A percentile compares a stretch with the other conserved stretches of the same genome.
Conservation (phyloP, 2,888 invertebrate species). For the Nemotelus pantherinus region DNA sequence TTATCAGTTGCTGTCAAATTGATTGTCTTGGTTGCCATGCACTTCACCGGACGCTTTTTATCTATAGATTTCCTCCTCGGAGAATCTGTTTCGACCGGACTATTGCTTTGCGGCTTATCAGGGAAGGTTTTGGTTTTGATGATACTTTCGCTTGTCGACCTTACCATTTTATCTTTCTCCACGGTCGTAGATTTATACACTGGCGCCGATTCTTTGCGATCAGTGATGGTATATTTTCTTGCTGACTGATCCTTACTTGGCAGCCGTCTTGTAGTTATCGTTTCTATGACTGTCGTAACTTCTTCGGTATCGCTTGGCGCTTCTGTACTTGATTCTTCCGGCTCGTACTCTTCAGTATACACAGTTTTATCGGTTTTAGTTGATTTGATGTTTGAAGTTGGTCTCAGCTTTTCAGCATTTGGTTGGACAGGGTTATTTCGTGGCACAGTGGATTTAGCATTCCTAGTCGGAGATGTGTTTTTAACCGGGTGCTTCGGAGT, state of each 20-base stretch:
- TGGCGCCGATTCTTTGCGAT: slow-evolving; percentile 63
- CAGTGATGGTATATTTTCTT: slow-evolving; percentile 62
- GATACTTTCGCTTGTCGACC: slow-evolving; percentile 70
- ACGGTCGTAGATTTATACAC: slow-evolving; percentile 64
- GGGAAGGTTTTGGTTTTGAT: slow-evolving; percentile 65
- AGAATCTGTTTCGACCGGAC: slow-evolving; percentile 51
- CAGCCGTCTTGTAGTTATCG: slow-evolving; percentile 22
- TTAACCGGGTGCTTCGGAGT: slow-evolving; percentile 46
- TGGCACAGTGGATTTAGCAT: slow-evolving; percentile 16
- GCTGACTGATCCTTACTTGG: slow-evolving; percentile 49
- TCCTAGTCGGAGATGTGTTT: not conserved
- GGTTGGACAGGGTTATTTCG: slow-evolving; percentile 3
- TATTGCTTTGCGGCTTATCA: slow-evolving; percentile 55
- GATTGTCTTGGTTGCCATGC: slow-evolving; percentile 68
- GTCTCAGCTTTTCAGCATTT: slow-evolving; percentile 5
- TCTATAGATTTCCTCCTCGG: slow-evolving; percentile 47
- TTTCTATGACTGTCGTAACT: slow-evolving; percentile 40
- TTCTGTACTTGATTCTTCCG: slow-evolving; percentile 30
- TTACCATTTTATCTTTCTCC: slow-evolving; percentile 66
- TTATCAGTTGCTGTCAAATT: slow-evolving; percentile 65
- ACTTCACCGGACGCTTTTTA: slow-evolving; percentile 61
- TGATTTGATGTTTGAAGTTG: not conserved
- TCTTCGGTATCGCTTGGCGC: slow-evolving; percentile 42
- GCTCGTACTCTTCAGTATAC: not conserved
- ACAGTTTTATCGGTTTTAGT: not conserved